phyloP scores from a whole-genome alignment of 2,113 vertebrate genomes.

The Misgurnus mizolepis region DNA sequence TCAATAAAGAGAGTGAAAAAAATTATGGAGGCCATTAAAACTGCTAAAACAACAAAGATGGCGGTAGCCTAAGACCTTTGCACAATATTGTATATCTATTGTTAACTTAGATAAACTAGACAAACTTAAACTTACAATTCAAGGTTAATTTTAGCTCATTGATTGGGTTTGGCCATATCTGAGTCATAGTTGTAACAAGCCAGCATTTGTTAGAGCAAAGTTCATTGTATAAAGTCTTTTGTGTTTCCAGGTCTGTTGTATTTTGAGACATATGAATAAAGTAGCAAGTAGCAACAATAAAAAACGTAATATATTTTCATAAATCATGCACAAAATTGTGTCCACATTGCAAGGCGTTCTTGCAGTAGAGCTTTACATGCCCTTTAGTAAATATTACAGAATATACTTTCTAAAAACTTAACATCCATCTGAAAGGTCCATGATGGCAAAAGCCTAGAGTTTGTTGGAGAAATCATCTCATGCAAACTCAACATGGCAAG shows the following conservation, averaged over 20 bases:
- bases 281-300: slow-evolving; percentile 14
- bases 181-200: too few species aligned
- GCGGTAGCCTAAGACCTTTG: too few species aligned
- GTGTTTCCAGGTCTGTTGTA: not conserved
- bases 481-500: not conserved
- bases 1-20: too few species aligned
- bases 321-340: slow-evolving; percentile 15
- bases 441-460: not conserved
- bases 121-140: too few species aligned
- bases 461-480: not conserved
- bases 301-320: not conserved
- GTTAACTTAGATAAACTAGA: too few species aligned
- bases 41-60: too few species aligned
- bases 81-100: not conserved
- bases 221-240: not conserved
- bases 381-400: slow-evolving; percentile 2
- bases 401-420: not conserved
- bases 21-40: too few species aligned
- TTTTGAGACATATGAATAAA: not conserved
- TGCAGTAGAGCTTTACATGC: slow-evolving; percentile 17
- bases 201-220: not conserved
- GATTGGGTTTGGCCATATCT: too few species aligned
- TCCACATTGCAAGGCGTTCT: slow-evolving; percentile 43
- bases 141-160: too few species aligned
- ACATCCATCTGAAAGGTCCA: not conserved